Evolutionary conservation across 1,140 invertebrate genomes (phyloP), one percentile per base, ranked within the genome.

Genomic region (Drosophila repleta): DNA sequence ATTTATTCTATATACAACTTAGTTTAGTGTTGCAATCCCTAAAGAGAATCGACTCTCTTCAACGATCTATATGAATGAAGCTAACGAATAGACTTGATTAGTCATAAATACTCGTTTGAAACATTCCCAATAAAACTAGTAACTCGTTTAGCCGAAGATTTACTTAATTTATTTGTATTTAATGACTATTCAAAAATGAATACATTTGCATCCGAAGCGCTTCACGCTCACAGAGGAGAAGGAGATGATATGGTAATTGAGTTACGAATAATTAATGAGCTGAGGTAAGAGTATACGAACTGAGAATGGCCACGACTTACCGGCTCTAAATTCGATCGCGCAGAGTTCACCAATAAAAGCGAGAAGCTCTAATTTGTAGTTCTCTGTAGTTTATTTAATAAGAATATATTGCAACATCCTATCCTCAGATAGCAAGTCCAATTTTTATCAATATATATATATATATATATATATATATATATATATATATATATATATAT

Each of bases 61-160:
- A n/a, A 49, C 7, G 13, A 46, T 2, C 13, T 11, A 13, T 3
- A 51, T 35, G 32, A 35, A 11, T 35, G 32, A 35, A 11, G 10
- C 32, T 13, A 35, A 13, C 32, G 11, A 35, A 13, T 29, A 35
- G 11, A 35, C 10, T 35, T 13, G 18, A 17, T 20, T 21, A 51
- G 15, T 1, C 17, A 24, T 49, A 26, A 17, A n/a, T 45, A 5
- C 3, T n/a, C 15, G 7, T 18, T 15, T 8, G 13, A 37, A 69
- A 51, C 37, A 20, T 61, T 37, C 11, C 11, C 4, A n/a, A 45
- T 45, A 53, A 45, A 32, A 17, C 17, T 18, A 39, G 60, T 46
- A 68, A 62, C 49, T 60, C 48, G 57, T 48, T 69, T 35, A 26
- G 15, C 26, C 41, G 3, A 39, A 56, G 29, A 6, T 7, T 29